Evolutionary conservation across 2,797 vertebrate genomes (phyloP).

Genomic region (Etheostoma perlongum): DNA sequence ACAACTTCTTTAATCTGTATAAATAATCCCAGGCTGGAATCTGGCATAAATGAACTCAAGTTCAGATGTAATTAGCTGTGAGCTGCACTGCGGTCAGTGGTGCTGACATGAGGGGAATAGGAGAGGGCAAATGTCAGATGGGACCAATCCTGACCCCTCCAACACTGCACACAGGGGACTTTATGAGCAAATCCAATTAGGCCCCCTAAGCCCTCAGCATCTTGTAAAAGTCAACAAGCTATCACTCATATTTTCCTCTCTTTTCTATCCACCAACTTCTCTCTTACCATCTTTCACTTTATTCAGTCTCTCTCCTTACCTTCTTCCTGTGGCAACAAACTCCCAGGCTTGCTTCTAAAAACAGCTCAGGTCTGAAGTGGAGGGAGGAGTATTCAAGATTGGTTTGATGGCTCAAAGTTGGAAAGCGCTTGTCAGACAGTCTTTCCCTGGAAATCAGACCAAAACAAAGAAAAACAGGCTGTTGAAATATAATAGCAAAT

Average conservation of each 20-base stretch:
- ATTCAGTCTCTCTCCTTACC: neutral
- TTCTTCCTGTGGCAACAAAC: constrained; percentile 15
- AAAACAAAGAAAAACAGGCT: neutral
- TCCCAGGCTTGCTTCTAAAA: constrained; percentile 14
- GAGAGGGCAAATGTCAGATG: constrained; percentile 60
- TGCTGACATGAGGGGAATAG: constrained; percentile 48
- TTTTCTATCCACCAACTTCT: constrained; percentile 4
- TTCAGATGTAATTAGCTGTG: constrained; percentile 42
- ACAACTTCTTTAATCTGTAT: neutral
- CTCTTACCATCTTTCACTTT: constrained; percentile 16
- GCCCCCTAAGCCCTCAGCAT: constrained; percentile 45
- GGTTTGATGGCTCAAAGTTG: constrained; percentile 1
- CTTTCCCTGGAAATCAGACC: neutral
- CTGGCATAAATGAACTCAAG: constrained; percentile 25
- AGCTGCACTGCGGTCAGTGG: constrained; percentile 40
- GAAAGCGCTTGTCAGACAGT: neutral
- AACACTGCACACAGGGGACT: constrained; percentile 64
- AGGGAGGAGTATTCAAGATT: constrained; percentile 11
- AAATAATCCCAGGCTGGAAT: constrained; percentile 3
- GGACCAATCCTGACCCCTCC: constrained; percentile 55
- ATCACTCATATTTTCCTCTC: constrained; percentile 56
- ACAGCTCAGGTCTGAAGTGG: constrained; percentile 3
- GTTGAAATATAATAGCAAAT: neutral
- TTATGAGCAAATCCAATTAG: constrained; percentile 62
- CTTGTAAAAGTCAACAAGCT: constrained; percentile 74